Evolutionary conservation across 2,888 invertebrate species (phyloP).

Genomic region (Andrena trimmerana): DNA sequence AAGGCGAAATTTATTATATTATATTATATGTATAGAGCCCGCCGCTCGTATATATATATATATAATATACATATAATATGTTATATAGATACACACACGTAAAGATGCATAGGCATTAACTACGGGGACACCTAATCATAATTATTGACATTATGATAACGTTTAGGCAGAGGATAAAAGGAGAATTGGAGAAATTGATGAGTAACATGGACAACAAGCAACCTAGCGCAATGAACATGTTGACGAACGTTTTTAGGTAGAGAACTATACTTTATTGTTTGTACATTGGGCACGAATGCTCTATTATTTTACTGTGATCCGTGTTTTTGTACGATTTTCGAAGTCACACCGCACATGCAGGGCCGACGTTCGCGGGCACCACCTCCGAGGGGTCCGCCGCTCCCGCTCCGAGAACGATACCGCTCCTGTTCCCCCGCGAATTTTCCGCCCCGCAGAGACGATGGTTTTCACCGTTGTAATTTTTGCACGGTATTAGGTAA

Average conservation of each 20-base stretch:
- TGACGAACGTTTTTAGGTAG: slow-evolving; percentile 72
- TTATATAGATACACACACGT: slow-evolving; percentile 41
- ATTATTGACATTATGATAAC: slow-evolving; percentile 74
- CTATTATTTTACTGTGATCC: slow-evolving; percentile 80
- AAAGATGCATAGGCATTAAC: slow-evolving; percentile 80
- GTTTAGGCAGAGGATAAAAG: slow-evolving; percentile 54
- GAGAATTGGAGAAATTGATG: slow-evolving; percentile 18
- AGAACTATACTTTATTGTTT: slow-evolving; percentile 77
- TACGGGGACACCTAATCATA: slow-evolving; percentile 77
- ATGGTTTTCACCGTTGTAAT: neutral
- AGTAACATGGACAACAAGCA: slow-evolving; percentile 44
- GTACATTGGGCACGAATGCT: slow-evolving; percentile 81
- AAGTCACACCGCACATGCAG: slow-evolving; percentile 76
- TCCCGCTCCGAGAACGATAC: neutral
- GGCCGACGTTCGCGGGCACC: slow-evolving; percentile 57
- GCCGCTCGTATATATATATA: slow-evolving; percentile 23
- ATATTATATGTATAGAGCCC: slow-evolving; percentile 36
- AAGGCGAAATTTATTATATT: slow-evolving; percentile 79
- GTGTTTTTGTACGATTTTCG: slow-evolving; percentile 80
- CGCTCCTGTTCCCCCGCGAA: neutral
- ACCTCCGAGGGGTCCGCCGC: slow-evolving; percentile 5
- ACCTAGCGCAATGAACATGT: slow-evolving; percentile 77
- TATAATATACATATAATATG: slow-evolving; percentile 32
- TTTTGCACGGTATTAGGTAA: neutral
- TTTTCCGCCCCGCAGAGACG: neutral